These are phyloP conservation scores for Lysiphlebus fabarum DNA, from an alignment of 1,140 invertebrate species.

Conservation along the genomic window DNA sequence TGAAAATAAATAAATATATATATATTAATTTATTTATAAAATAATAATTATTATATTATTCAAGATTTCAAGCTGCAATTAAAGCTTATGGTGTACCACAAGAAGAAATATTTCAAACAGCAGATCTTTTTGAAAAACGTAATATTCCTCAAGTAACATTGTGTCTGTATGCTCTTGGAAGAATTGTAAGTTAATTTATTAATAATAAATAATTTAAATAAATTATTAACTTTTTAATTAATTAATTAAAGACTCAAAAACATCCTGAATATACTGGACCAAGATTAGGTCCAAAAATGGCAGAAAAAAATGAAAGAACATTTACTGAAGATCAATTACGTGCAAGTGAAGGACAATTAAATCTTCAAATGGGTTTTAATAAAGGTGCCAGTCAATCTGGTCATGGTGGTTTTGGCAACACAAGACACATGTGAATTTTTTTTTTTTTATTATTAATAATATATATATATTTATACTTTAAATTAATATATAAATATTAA, in stretches of 20 bases:
- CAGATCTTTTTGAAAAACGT: conserved; percentile 92
- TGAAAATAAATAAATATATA: neutral
- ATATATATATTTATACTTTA: conserved; percentile 18
- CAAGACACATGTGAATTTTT: conserved; percentile 83
- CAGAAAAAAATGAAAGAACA: conserved; percentile 87
- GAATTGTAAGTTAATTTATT: conserved; percentile 70
- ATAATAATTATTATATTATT: neutral
- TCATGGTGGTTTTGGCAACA: conserved; percentile 89
- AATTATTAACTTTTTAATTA: conserved; percentile 15
- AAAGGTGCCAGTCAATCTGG: conserved; percentile 87
- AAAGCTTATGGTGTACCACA: conserved; percentile 93
- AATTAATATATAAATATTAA: conserved; percentile 4
- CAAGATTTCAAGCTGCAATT: conserved; percentile 85
- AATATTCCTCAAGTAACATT: conserved; percentile 96
- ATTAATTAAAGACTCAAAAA: conserved; percentile 75
- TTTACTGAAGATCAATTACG: conserved; percentile 94
- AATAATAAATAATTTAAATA: conserved; percentile 16
- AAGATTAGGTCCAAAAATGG: conserved; percentile 87
- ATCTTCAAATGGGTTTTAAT: conserved; percentile 95
- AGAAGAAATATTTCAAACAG: conserved; percentile 98
- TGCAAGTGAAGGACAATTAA: conserved; percentile 84
- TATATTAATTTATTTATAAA: neutral
- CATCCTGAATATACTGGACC: conserved; percentile 91
- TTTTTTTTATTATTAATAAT: conserved; percentile 19
- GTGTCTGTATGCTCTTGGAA: conserved; percentile 81